Percentiles rank a stretch among this genome's conserved stretches.
These are phyloP conservation scores for Xiphophorus couchianus DNA, from an alignment of 2,113 vertebrate species.

Conservation along the genomic window DNA sequence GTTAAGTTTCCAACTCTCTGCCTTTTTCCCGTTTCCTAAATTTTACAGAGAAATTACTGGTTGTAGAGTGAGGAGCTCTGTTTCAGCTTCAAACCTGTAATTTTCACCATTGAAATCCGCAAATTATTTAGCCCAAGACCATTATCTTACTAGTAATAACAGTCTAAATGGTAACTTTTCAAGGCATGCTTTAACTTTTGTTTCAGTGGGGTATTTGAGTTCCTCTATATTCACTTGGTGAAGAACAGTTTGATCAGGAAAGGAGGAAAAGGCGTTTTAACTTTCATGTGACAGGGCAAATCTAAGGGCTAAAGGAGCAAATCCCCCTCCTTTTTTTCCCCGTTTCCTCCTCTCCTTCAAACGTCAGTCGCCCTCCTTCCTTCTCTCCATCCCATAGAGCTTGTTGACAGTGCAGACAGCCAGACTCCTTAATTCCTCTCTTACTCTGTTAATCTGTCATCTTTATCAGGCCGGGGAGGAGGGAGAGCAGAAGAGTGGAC, in stretches of 20 bases:
- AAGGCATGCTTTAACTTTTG: slow-evolving; percentile 18
- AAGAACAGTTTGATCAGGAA: slow-evolving; percentile 32
- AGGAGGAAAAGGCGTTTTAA: slow-evolving; percentile 53
- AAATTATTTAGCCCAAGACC: slow-evolving; percentile 7
- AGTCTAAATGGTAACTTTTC: slow-evolving; percentile 11
- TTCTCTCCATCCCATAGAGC: slow-evolving; percentile 66
- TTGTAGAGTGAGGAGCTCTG: slow-evolving; percentile 29
- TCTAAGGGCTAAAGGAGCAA: slow-evolving; percentile 43
- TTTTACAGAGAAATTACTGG: slow-evolving; percentile 32
- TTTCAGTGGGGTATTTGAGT: slow-evolving; percentile 28
- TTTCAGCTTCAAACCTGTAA: slow-evolving; percentile 23
- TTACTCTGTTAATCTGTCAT: slow-evolving; percentile 99
- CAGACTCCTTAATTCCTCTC: slow-evolving; percentile 95
- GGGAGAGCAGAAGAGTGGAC: slow-evolving; percentile 74
- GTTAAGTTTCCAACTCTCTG: slow-evolving; percentile 48
- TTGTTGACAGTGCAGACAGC: slow-evolving; percentile 89
- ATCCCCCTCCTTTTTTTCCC: slow-evolving; percentile 46
- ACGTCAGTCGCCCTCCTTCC: slow-evolving; percentile 64
- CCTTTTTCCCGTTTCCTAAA: slow-evolving; percentile 48
- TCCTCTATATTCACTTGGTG: slow-evolving; percentile 28
- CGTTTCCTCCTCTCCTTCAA: slow-evolving; percentile 69
- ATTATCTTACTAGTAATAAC: slow-evolving; percentile 18
- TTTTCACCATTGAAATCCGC: slow-evolving; percentile 26
- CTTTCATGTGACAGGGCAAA: slow-evolving; percentile 64
- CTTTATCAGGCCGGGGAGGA: slow-evolving; percentile 92